A percentile compares a stretch with the other conserved stretches of the same genome.
These are phyloP conservation scores for Liolophura sinensis DNA, from an alignment of 1,140 invertebrate genomes.

Conservation along the genomic window DNA sequence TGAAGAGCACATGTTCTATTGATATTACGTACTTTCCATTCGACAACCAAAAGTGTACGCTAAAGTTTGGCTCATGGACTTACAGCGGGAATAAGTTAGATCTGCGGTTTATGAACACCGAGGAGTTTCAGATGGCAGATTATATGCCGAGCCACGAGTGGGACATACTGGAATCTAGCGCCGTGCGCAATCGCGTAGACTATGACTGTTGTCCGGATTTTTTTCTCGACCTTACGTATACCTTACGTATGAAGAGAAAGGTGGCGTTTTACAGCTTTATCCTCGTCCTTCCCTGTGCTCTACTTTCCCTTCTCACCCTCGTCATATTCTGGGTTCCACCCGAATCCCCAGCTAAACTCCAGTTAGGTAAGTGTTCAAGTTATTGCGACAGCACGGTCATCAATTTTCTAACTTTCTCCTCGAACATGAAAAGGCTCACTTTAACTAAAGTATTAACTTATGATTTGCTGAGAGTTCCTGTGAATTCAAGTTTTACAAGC, in stretches of 20 bases:
- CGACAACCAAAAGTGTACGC: constrained; percentile 53
- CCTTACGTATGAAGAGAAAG: constrained; percentile 42
- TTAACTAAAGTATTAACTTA: too few species aligned
- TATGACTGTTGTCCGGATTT: constrained; percentile 50
- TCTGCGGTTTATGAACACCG: constrained; percentile 62
- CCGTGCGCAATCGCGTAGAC: constrained; percentile 27
- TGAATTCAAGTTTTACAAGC: too few species aligned
- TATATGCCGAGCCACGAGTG: constrained; percentile 55
- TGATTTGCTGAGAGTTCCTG: too few species aligned
- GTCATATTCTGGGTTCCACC: constrained; percentile 59
- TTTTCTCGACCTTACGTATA: constrained; percentile 52
- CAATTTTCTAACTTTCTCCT: too few species aligned
- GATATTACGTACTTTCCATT: constrained; percentile 65
- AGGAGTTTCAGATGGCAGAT: constrained; percentile 47
- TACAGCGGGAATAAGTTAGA: constrained; percentile 52
- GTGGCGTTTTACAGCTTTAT: constrained; percentile 57
- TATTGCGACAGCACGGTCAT: too few species aligned
- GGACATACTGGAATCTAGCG: constrained; percentile 40
- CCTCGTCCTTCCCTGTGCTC: constrained; percentile 53
- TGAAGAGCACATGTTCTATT: constrained; percentile 88
- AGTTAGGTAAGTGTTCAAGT: constrained; percentile 42
- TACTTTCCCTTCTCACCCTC: constrained; percentile 55
- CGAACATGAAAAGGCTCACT: too few species aligned
- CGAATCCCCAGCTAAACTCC: constrained; percentile 58
- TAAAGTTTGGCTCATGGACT: constrained; percentile 60